Conservation (phyloP, 2,797 vertebrate genomes). For the Pelochelys cantorii region DNA sequence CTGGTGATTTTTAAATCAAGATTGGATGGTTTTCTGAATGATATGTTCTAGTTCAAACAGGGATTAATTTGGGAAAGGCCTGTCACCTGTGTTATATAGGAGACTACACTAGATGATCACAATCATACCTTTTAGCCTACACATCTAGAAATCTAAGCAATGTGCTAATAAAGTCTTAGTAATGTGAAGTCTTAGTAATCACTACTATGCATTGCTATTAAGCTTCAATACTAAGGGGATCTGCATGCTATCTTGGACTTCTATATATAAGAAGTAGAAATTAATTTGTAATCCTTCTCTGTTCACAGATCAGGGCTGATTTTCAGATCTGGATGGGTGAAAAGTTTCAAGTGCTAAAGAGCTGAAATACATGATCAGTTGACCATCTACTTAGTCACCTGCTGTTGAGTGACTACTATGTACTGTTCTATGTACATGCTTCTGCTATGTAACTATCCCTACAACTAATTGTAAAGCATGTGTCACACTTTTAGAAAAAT, state of each 20-base stretch:
- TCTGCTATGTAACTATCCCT: neutral
- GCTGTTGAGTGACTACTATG: neutral
- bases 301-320: neutral
- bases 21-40: neutral
- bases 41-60: neutral
- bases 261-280: conserved; percentile 3
- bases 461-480: neutral
- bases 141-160: neutral
- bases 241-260: neutral
- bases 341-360: neutral
- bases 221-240: neutral
- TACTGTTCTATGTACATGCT: neutral
- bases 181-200: neutral
- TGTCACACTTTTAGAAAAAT: neutral
- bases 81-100: neutral
- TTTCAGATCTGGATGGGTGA: neutral
- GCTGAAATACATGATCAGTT: neutral
- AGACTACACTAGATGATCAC: neutral
- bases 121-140: neutral
- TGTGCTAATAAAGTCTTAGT: neutral
- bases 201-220: rapidly evolving
- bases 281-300: neutral
- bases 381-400: neutral
- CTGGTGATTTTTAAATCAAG: neutral
- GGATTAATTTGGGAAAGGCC: neutral